phyloP scores from a whole-genome alignment of 2,888 invertebrate species.

The Drosophila kambysellisi region DNA sequence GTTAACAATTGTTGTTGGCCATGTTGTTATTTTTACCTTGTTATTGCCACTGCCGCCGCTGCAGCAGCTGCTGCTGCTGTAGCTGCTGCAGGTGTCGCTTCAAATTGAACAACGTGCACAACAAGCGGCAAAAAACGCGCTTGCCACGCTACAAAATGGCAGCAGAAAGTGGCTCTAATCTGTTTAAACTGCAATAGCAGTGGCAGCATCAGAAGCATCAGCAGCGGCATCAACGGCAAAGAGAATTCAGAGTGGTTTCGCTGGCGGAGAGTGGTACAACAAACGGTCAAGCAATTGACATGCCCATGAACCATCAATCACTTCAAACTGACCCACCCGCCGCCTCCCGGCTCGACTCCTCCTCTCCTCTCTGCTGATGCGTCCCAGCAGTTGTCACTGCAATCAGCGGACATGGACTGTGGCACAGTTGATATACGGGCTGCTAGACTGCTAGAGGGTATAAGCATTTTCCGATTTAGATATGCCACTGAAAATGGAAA shows the following conservation, averaged over 20 bases:
- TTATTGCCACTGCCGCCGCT: neutral
- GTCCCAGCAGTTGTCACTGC: constrained; percentile 64
- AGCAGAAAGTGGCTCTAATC: constrained; percentile 75
- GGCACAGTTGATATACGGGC: constrained; percentile 22
- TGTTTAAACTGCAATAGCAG: constrained; percentile 73
- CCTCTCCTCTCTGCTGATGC: constrained; percentile 5
- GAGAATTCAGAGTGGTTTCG: constrained; percentile 18
- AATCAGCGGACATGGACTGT: constrained; percentile 61
- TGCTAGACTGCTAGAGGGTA: constrained; percentile 7
- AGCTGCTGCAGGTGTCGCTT: constrained; percentile 64
- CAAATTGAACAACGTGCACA: constrained; percentile 72
- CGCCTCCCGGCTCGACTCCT: neutral
- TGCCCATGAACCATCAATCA: constrained; percentile 77
- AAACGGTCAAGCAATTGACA: constrained; percentile 74
- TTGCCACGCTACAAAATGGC: constrained; percentile 33
- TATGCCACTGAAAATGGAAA: neutral
- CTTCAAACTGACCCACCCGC: constrained; percentile 51
- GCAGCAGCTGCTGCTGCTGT: constrained; percentile 28
- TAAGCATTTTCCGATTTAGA: constrained; percentile 17
- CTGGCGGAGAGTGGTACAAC: constrained; percentile 37
- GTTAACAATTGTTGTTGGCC: constrained; percentile 17
- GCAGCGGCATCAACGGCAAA: constrained; percentile 25
- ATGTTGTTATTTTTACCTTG: constrained; percentile 11
- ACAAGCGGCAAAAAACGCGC: constrained; percentile 72
- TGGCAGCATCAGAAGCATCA: neutral